Evolutionary conservation across 2,113 vertebrate species (phyloP), one percentile per base, ranked within the genome.

Genomic region (Sardina pilchardus): DNA sequence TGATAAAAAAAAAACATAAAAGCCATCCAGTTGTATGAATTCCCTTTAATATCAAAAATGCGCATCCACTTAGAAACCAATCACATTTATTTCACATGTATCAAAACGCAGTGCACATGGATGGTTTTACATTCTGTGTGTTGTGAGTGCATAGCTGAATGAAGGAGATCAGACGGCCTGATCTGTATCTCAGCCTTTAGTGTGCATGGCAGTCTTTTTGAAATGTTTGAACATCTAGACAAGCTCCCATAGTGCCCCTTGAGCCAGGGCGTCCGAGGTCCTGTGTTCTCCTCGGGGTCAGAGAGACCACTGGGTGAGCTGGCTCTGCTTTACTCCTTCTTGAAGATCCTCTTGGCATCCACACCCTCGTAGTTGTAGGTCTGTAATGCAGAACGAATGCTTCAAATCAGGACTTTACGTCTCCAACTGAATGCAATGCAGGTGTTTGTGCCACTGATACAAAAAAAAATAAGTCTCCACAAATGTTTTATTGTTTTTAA

Each of bases 271-370:
- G 34, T 71, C 63, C 30, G 30, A 10, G 63, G 10, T 30, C 26
- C 63, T 14, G 8, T 34, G n/a, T 71, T 26, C 24, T 63, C 21
- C 21, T 63, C 3, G 21, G 59, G 0, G 63, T 71, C 63, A 34
- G n/a, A 30, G 10, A 34, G 17, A 26, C n/a, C 6, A 84, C 39
- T 16, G 24, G 36, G 24, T 12, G 17, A 44, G 10, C 1, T 26
- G 63, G 21, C 39, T 81, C 53, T 82, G 21, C 8, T 86, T 94
- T 91, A 99, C 44, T 2, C 83, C 88, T 88, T 97, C 89, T 98
- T 99, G 93, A 98, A 99, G 93, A 96, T 90, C 89, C 98, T 96
- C 91, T 97, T 98, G 78, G 97, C 95, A 24, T 97, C 94, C n/a
- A 97, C 95, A 67, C 97, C 97, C 75, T 99, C 97, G 0, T 98